phyloP scores from a whole-genome alignment of 2,888 invertebrate genomes.

The Spodoptera exigua region DNA sequence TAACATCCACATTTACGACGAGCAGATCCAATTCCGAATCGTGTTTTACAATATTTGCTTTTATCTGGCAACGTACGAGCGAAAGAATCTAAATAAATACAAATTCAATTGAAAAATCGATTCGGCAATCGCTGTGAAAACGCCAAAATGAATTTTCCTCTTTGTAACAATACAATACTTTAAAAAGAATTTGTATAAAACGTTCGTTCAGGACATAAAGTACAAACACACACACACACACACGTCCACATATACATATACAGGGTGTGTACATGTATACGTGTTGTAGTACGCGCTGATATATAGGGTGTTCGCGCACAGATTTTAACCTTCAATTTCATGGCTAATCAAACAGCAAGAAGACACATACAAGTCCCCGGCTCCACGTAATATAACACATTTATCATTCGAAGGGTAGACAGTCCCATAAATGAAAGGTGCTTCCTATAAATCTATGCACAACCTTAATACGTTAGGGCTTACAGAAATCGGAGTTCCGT shows the following conservation, averaged over 20 bases:
- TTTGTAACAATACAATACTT: constrained; percentile 26
- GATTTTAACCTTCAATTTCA: constrained; percentile 52
- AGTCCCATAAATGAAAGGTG: constrained; percentile 57
- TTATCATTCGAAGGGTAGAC: constrained; percentile 55
- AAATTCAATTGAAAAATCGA: constrained; percentile 23
- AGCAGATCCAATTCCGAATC: constrained; percentile 1
- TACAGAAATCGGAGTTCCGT: constrained; percentile 45
- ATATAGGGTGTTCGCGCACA: constrained; percentile 4
- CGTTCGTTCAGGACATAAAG: constrained; percentile 14
- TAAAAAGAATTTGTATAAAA: constrained; percentile 23
- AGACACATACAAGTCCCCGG: constrained; percentile 49
- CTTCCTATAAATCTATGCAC: constrained; percentile 56
- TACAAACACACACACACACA: neutral
- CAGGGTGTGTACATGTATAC: neutral
- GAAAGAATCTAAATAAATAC: constrained; percentile 23
- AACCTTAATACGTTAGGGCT: constrained; percentile 55
- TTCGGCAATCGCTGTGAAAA: constrained; percentile 5
- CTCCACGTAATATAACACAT: constrained; percentile 55
- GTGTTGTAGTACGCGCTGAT: neutral
- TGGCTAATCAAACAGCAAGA: constrained; percentile 52
- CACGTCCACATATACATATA: neutral
- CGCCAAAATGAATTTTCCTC: constrained; percentile 30
- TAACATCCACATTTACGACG: too few relatives aligned
- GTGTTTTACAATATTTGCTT: neutral
- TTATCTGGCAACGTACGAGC: neutral